phyloP scores from a whole-genome alignment of 2,888 invertebrate species.

The Pyrrhosoma nymphula region DNA sequence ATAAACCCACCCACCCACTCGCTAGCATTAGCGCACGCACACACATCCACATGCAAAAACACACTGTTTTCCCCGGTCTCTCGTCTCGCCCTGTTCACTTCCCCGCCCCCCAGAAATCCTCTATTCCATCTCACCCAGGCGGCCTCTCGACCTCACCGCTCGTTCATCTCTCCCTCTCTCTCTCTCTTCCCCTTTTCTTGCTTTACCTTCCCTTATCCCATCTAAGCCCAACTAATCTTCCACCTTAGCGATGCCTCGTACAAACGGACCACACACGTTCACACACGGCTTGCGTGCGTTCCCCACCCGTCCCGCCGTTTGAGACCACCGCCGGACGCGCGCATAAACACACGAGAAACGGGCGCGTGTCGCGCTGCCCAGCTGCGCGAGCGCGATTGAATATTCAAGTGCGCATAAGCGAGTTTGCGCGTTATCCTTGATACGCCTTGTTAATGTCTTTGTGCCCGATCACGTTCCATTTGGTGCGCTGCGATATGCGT shows the following conservation, averaged over 20 bases:
- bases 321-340: neutral
- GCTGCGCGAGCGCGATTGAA: neutral
- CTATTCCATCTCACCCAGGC: neutral
- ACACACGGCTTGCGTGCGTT: neutral
- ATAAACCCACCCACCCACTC: too few relatives aligned
- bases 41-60: too few relatives aligned
- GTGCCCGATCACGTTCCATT: too few relatives aligned
- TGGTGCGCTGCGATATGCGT: too few relatives aligned
- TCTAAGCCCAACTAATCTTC: conserved; percentile 16
- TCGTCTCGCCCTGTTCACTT: neutral
- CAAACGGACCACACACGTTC: neutral
- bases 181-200: neutral
- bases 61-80: neutral
- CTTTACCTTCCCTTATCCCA: neutral
- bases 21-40: too few relatives aligned
- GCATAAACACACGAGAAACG: neutral
- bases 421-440: too few relatives aligned
- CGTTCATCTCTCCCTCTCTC: neutral
- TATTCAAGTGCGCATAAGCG: neutral
- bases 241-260: neutral
- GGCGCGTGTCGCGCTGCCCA: neutral
- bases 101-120: neutral
- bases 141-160: neutral
- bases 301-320: neutral
- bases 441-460: too few relatives aligned